phyloP scores from a whole-genome alignment of 2,113 vertebrate species.

The Sceloporus undulatus region DNA sequence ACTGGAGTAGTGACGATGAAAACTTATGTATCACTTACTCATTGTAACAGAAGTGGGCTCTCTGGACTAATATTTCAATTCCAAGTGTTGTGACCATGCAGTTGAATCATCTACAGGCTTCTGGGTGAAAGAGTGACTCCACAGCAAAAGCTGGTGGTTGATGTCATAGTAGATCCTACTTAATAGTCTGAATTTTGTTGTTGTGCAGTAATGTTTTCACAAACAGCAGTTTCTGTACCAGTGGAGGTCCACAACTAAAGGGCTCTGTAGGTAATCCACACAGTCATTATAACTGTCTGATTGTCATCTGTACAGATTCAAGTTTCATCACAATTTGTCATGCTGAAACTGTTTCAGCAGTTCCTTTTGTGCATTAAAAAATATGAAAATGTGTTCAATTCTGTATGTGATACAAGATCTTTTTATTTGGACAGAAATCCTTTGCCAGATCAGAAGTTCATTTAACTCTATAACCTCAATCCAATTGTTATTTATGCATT shows the following conservation, averaged over 20 bases:
- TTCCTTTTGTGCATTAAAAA: background rate
- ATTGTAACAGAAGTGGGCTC: background rate
- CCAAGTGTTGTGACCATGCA: background rate
- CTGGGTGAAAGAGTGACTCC: background rate
- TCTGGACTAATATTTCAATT: conserved; percentile 6
- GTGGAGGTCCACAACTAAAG: background rate
- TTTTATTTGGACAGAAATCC: background rate
- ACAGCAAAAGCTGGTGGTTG: background rate
- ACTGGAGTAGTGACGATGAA: background rate
- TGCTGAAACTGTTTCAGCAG: background rate
- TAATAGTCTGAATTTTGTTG: background rate
- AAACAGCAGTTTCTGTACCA: background rate
- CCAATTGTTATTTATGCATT: too few relatives aligned
- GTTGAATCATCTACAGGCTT: background rate
- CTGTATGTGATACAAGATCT: background rate
- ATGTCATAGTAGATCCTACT: background rate
- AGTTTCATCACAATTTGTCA: too few relatives aligned
- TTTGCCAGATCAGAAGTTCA: background rate
- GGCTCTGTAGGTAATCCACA: background rate
- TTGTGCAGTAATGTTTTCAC: background rate
- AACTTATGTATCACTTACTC: background rate
- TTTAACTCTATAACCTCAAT: too few relatives aligned
- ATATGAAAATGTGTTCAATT: background rate
- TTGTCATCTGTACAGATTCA: too few relatives aligned
- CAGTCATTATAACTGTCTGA: background rate